Evolutionary conservation across 2,797 vertebrate genomes (phyloP), one percentile per base, ranked within the genome.

Genomic region (Podarcis lilfordi): DNA sequence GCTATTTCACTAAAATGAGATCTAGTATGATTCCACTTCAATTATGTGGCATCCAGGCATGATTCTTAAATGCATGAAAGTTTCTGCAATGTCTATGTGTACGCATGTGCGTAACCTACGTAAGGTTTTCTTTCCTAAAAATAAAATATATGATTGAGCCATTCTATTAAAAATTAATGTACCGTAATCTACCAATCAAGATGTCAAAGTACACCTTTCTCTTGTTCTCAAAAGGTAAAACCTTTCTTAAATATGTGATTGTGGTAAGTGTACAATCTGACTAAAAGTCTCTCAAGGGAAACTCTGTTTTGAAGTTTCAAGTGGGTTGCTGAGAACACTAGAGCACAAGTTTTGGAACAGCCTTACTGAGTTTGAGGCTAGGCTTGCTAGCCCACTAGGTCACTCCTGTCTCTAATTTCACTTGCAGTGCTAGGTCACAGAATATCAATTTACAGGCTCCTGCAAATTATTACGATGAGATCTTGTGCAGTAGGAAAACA

Each of bases 21-120:
- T 74, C 88, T 86, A 76, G 90, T 91, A 94, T 93, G 93, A 93
- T 95, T 95, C 91, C 89, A n/a, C 43, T 89, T 93, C 92, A 95
- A 92, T 93, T 93, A 89, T 50, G 76, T 85, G 84, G 80, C 92
- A 6, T 89, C 93, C 89, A 91, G 85, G 78, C 32, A 88, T 91
- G 61, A 83, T 93, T 93, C 92, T 91, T 93, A 92, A 93, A 55
- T 64, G 17, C 25, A 86, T 82, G 86, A 74, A 21, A 75, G 40
- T 66, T 66, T 90, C 81, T 77, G 88, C 88, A 89, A 35, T 86
- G 55, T 92, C 92, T 29, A 11, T 29, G 27, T 19, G 17, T 8
- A 83, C 25, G 88, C 59, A 87, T 89, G 94, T 91, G 10, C 89
- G 87, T 2, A 69, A 80, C 45, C 32, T 68, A 0, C 0, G 90